Evolutionary conservation across 2,113 vertebrate genomes (phyloP), one percentile per base, ranked within the genome.

Genomic region (Sylvia atricapilla): DNA sequence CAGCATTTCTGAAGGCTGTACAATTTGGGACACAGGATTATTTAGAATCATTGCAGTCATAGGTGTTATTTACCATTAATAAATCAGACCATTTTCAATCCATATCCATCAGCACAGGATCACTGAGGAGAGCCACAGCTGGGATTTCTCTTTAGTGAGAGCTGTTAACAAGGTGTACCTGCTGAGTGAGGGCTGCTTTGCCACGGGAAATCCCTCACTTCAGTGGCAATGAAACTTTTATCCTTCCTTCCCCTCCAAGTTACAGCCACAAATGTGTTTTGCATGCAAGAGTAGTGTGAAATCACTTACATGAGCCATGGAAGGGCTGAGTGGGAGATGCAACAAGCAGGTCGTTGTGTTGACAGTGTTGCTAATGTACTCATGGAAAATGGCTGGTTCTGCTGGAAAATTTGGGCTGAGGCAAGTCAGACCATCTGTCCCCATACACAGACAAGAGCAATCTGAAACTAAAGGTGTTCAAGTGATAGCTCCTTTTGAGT

Each of bases 21-120:
- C 13, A 10, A 55, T 66, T 62, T 3, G 5, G 19, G 10, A 8
- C 21, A 75, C 27, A 2, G 24, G 14, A 50, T 82, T 77, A 22
- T 49, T 67, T 72, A 52, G 46, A 43, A 47, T 82, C 0, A 0
- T 67, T 67, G 35, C 60, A 78, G 23, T 25, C 3, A 0, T 10
- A 25, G 21, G 25, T 31, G 18, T 75, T 78, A n/a, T 39, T 90
- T 75, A 33, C 27, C 30, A 19, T 3, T 15, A 63, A 39, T 30
- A 79, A 66, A 83, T 60, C 53, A 80, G 79, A 12, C 17, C 0
- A 0, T n/a, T 90, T 78, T 46, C 1, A 1, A 18, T n/a, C 28
- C 0, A 0, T 9, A 59, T 43, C n/a, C 31, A 15, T 35, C 2
- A 2, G 10, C 33, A 21, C 0, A 3, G 43, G n/a, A 37, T 58